Conservation (phyloP, 2,113 vertebrate species). For the Hemicordylus capensis region DNA sequence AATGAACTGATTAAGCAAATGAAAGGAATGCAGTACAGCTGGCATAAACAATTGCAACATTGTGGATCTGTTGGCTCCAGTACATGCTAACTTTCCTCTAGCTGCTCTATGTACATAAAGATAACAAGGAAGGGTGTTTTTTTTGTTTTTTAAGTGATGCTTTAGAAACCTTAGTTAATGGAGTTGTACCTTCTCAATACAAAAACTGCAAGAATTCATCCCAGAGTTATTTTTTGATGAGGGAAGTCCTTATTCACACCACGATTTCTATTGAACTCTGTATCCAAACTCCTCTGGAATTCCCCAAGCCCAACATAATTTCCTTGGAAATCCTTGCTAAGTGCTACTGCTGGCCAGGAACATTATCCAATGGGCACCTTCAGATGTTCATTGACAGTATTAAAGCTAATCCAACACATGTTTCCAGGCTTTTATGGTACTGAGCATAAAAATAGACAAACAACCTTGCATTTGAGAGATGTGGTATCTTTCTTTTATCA, state of each 20-base stretch:
- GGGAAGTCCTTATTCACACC: not conserved
- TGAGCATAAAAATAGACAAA: too few species aligned
- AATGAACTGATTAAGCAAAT: constrained; percentile 62
- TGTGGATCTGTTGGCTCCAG: constrained; percentile 36
- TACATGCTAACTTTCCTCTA: not conserved
- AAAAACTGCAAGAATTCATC: not conserved
- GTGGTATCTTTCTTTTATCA: too few species aligned
- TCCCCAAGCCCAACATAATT: not conserved
- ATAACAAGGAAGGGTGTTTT: not conserved
- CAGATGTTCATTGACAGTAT: not conserved
- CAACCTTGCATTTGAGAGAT: too few species aligned
- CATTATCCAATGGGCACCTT: not conserved
- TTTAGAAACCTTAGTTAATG: not conserved
- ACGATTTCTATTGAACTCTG: not conserved
- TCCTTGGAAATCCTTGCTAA: not conserved
- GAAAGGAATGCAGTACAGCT: constrained; percentile 57
- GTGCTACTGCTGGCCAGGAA: not conserved
- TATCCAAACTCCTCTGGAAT: not conserved
- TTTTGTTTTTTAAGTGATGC: too few species aligned
- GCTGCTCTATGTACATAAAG: not conserved
- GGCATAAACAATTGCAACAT: constrained; percentile 23
- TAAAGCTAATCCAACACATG: not conserved
- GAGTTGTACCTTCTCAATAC: not conserved
- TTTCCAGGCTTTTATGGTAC: not conserved
- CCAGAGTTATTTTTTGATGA: not conserved